Base-by-base conservation (phyloP, 2,797 vertebrate genomes). In the Luscinia luscinia region DNA sequence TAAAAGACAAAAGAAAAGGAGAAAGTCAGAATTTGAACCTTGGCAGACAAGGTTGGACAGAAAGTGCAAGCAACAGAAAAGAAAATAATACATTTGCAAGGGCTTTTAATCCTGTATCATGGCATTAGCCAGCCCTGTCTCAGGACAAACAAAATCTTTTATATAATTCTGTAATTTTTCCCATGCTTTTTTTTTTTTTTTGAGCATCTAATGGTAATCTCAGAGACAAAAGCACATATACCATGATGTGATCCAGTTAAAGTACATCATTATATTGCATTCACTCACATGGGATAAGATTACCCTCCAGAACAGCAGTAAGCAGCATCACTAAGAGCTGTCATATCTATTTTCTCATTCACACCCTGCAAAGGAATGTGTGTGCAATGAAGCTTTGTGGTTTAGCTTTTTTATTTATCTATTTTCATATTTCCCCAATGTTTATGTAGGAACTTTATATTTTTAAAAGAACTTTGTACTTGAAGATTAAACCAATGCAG, bases 301-400 rank as follows among this genome's bases (percentile, higher is more conserved):
- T 89, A 72, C 34, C 75, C 46, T 87, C 68, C 72, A 87, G 84
- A 89, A 51, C 22, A 83, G 61, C 84, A 92, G 81, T 74, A 74
- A 92, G 49, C 52, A 85, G 62, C 64, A 45, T 72, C 57, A 90
- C 57, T 93, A 83, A 87, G 57, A 90, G 11, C 68, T 68, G 86
- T 94, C 85, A 41, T 34, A 59, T 84, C 86, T 89, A 68, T 83
- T 95, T 92, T 66, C 34, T 73, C 68, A 90, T 77, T 68, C 52
- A 32, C 49, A 83, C 38, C 61, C 84, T 0, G 0, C 30, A 61
- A 67, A 94, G 59, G 15, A 84, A 23, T 68, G 18, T 68, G 57
- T 80, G 87, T 80, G 73, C 87, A 95, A n/a, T 77, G 92, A 82
- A 90, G 78, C 68, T 8, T 18, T 79, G 34, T 45, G 11, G 19